phyloP scores from a whole-genome alignment of 2,888 invertebrate genomes.

The Lithophane socia region DNA sequence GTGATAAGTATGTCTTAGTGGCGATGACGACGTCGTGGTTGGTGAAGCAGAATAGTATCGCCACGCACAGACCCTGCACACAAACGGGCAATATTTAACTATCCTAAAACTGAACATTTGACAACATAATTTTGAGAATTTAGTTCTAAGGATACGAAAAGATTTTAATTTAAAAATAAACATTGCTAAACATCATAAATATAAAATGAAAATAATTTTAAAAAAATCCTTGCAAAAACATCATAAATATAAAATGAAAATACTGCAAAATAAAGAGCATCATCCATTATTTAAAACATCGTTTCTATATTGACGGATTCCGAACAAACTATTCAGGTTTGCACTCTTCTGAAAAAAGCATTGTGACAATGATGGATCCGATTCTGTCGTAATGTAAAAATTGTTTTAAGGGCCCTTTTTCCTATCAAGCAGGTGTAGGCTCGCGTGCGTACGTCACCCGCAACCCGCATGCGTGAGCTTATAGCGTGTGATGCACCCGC shows the following conservation, averaged over 20 bases:
- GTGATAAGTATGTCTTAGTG: slow-evolving; percentile 83
- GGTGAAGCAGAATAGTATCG: slow-evolving; percentile 93
- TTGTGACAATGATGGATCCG: not conserved
- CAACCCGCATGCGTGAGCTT: not conserved
- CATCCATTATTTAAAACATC: not conserved
- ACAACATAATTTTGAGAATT: not conserved
- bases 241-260: not conserved
- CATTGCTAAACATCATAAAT: too few relatives aligned
- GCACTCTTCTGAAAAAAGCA: not conserved
- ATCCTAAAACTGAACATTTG: not conserved
- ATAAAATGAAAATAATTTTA: too few relatives aligned
- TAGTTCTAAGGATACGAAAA: not conserved
- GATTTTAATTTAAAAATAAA: not conserved
- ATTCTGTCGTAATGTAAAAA: not conserved
- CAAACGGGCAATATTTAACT: not conserved
- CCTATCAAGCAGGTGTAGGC: too few relatives aligned
- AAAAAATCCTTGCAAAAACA: too few relatives aligned
- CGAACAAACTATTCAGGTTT: not conserved
- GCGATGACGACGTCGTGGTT: slow-evolving; percentile 93
- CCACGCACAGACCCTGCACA: slow-evolving; percentile 92
- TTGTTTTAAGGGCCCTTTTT: not conserved
- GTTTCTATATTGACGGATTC: not conserved
- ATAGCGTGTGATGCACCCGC: too few relatives aligned
- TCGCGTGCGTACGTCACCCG: not conserved
- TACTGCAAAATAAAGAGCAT: not conserved